Percentiles rank a stretch among this genome's conserved stretches.
phyloP scores from a whole-genome alignment of 2,113 vertebrate species.

The Sylvia atricapilla region DNA sequence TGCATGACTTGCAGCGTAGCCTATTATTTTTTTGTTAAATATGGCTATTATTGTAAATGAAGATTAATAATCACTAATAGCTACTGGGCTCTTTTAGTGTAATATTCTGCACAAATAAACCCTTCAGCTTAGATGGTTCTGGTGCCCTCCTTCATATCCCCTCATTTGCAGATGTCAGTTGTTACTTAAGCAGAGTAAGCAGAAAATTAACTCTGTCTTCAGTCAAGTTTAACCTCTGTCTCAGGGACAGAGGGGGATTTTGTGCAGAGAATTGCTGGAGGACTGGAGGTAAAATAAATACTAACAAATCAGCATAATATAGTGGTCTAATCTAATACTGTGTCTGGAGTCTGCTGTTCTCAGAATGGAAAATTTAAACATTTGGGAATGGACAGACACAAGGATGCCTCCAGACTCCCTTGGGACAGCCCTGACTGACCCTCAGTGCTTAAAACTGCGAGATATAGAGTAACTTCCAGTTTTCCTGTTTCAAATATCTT shows the following conservation, averaged over 20 bases:
- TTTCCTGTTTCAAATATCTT: background rate
- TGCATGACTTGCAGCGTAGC: background rate
- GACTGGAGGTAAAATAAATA: background rate
- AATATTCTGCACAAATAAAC: background rate
- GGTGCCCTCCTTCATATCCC: background rate
- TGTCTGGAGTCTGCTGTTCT: background rate
- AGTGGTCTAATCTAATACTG: background rate
- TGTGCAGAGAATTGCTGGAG: background rate
- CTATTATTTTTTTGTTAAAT: conserved; percentile 30
- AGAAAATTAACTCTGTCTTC: background rate
- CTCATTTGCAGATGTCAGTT: background rate
- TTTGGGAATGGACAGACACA: background rate
- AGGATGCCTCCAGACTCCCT: background rate
- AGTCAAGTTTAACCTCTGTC: background rate
- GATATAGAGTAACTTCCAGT: background rate
- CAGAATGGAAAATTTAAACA: background rate
- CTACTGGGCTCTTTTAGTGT: background rate
- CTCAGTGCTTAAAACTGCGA: background rate
- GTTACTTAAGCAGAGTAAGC: background rate
- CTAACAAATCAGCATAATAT: background rate
- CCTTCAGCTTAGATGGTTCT: background rate
- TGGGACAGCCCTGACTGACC: background rate
- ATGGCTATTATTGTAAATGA: conserved; percentile 57
- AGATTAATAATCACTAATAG: conserved; percentile 45
- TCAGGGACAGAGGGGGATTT: rapidly evolving